Evolutionary conservation across 2,888 invertebrate species (phyloP).

Genomic region (Eulithis prunata): DNA sequence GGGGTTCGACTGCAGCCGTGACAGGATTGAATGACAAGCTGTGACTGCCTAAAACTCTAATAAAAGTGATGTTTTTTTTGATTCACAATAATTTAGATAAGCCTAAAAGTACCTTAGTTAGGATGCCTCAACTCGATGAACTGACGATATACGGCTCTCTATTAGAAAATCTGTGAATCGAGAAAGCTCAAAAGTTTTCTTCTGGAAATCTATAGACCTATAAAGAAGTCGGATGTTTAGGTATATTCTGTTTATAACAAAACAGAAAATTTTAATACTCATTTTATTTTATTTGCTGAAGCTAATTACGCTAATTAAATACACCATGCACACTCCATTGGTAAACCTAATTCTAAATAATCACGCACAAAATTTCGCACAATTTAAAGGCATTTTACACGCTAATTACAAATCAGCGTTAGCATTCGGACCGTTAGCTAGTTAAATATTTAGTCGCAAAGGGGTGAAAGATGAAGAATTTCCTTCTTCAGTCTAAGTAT

Average conservation of each 20-base stretch:
- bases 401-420: conserved; percentile 34
- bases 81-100: background rate
- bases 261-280: too few species aligned
- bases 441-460: background rate
- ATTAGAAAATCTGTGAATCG: too few species aligned
- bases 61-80: background rate
- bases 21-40: conserved; percentile 21
- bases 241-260: too few species aligned
- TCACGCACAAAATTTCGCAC: conserved; percentile 25
- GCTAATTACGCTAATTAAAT: background rate
- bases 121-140: too few species aligned
- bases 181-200: too few species aligned
- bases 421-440: conserved; percentile 20
- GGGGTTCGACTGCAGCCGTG: conserved; percentile 30
- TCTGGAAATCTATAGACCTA: too few species aligned
- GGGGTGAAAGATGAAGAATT: background rate
- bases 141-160: too few species aligned
- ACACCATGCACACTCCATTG: conserved; percentile 4
- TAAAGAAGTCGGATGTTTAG: too few species aligned
- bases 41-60: conserved; percentile 1
- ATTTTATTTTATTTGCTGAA: conserved; percentile 12
- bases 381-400: conserved; percentile 32
- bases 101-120: too few species aligned
- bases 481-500: too few species aligned
- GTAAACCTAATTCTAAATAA: conserved; percentile 29